A percentile compares a stretch with the other conserved stretches of the same genome.
Evolutionary conservation across 2,888 invertebrate species (phyloP).

Genomic region (Drosophila peninsularis): DNA sequence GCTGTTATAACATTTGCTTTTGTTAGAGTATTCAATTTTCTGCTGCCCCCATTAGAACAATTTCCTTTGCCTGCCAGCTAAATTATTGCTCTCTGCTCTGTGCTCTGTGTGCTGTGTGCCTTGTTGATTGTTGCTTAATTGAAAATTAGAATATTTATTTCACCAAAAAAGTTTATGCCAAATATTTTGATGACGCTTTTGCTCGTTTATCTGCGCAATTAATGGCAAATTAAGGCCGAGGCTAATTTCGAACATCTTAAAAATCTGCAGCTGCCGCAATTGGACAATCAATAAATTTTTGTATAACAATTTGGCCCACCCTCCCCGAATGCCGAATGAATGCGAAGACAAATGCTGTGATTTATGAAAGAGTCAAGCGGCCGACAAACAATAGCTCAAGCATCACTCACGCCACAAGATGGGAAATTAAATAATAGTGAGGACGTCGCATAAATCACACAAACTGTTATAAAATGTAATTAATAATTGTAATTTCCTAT

Average conservation of each 20-base stretch:
- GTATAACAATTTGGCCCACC: not conserved
- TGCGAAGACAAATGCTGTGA: constrained; percentile 18
- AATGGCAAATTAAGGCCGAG: constrained; percentile 2
- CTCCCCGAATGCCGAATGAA: not conserved
- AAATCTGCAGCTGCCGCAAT: constrained; percentile 5
- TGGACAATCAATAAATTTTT: constrained; percentile 18
- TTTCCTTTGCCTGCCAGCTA: constrained; percentile 26
- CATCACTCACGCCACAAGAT: not conserved
- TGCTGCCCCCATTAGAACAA: not conserved
- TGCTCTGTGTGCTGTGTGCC: constrained; percentile 30
- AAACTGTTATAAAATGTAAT: constrained; percentile 57
- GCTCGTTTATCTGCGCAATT: constrained; percentile 2
- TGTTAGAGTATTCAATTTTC: not conserved
- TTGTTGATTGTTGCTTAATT: constrained; percentile 76
- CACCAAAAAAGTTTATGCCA: not conserved
- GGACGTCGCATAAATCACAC: constrained; percentile 64
- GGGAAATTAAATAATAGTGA: not conserved
- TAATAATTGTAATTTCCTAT: constrained; percentile 69
- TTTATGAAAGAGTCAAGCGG: constrained; percentile 17
- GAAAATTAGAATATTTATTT: constrained; percentile 71
- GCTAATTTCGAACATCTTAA: constrained; percentile 1
- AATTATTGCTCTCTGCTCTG: constrained; percentile 52
- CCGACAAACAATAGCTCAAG: constrained; percentile 3
- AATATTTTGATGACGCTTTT: constrained; percentile 13
- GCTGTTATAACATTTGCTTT: not conserved